phyloP scores from a whole-genome alignment of 2,888 invertebrate genomes.

The Amphipyra tragopoginis region DNA sequence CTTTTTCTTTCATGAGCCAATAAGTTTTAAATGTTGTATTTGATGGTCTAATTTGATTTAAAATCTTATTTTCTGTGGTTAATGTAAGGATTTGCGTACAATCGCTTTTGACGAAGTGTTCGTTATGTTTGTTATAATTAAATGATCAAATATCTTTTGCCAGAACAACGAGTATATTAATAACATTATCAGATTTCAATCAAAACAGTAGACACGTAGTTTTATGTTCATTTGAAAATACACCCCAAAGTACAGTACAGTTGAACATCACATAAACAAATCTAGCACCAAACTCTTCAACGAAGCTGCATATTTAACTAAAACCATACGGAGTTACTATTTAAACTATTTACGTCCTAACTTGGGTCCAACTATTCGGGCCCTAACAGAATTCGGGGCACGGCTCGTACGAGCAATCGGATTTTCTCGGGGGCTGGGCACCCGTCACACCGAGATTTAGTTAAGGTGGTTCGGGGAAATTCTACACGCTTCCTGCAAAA shows the following conservation, averaged over 20 bases:
- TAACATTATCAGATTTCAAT: no score
- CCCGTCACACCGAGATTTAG: conserved; percentile 59
- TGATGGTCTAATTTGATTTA: no score
- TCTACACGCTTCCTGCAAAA: conserved; percentile 18
- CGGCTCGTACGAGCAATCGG: conserved; percentile 58
- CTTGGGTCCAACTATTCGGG: conserved; percentile 56
- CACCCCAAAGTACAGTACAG: neutral
- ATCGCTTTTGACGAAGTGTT: no score
- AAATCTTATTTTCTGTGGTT: no score
- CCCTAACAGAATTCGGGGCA: conserved; percentile 53
- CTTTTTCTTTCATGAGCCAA: conserved; percentile 15
- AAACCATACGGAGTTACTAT: conserved; percentile 44
- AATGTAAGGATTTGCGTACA: no score
- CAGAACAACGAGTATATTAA: no score
- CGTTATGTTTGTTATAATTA: no score
- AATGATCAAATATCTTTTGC: no score
- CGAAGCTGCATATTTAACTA: conserved; percentile 33
- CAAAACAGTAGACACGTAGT: no score
- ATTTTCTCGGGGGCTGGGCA: conserved; percentile 61
- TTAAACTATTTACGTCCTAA: conserved; percentile 60
- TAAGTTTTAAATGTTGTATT: conserved; percentile 11
- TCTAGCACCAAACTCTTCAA: conserved; percentile 15
- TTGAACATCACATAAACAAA: conserved; percentile 19
- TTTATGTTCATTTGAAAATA: no score
- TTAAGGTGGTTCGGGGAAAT: conserved; percentile 52